These are phyloP conservation scores for Balaenoptera acutorostrata DNA, from an alignment of 2,113 vertebrate species.

Conservation along the genomic window DNA sequence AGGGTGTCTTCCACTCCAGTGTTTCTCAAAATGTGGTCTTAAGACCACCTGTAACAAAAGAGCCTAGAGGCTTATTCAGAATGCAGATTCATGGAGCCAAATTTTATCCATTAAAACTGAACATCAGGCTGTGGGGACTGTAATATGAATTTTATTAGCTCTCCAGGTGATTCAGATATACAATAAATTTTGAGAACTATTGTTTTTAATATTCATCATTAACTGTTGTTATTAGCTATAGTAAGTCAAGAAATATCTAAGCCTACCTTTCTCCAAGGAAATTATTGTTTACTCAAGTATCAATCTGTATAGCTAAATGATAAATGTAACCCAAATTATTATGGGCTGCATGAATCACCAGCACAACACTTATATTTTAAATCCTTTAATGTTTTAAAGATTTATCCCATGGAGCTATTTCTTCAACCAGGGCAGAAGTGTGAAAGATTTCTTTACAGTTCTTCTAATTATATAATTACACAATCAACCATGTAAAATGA, in stretches of 20 bases:
- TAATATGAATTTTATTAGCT: not conserved
- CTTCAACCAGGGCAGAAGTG: constrained; percentile 56
- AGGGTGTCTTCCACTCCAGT: not conserved
- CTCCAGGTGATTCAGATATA: not conserved
- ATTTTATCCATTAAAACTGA: not conserved
- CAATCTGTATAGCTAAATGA: constrained; percentile 28
- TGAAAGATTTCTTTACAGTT: constrained; percentile 69
- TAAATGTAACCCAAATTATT: constrained; percentile 57
- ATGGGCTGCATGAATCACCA: constrained; percentile 52
- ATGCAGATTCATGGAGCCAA: not conserved
- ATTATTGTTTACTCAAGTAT: not conserved
- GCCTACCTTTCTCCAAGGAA: not conserved
- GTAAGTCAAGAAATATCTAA: not conserved
- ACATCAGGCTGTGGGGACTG: not conserved
- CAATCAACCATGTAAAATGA: constrained; percentile 58
- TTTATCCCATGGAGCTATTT: constrained; percentile 56
- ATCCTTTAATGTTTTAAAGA: constrained; percentile 64
- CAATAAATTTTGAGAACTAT: not conserved
- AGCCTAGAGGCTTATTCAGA: not conserved
- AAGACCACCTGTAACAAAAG: not conserved
- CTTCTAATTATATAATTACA: constrained; percentile 70
- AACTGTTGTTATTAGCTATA: not conserved
- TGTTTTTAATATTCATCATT: not conserved
- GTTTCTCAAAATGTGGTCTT: not conserved
- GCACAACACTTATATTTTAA: constrained; percentile 57